Conservation (phyloP, 2,797 vertebrate species). For the Coreius guichenoti region DNA sequence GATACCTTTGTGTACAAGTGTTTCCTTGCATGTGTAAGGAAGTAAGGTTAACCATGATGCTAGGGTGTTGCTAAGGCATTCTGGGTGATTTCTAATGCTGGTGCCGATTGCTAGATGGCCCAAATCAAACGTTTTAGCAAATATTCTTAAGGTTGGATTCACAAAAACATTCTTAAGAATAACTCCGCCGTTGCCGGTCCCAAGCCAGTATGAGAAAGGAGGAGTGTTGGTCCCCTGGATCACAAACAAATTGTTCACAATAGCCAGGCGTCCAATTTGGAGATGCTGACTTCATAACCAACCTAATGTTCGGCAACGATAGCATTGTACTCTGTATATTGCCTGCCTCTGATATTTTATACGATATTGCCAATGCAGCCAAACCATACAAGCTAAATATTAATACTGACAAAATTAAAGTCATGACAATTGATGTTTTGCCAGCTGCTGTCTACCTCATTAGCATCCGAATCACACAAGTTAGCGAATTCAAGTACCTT, state of each 20-base stretch:
- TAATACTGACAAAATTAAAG: no score
- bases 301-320: not conserved
- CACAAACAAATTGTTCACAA: no score
- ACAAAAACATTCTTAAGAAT: not conserved
- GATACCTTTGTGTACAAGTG: slow-evolving; percentile 3
- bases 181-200: not conserved
- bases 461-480: no score
- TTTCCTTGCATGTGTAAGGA: not conserved
- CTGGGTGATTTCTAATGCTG: not conserved
- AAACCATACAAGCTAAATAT: no score
- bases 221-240: no score
- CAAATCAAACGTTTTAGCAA: not conserved
- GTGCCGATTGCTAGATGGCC: not conserved
- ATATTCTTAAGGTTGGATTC: not conserved
- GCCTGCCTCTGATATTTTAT: not conserved
- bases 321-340: no score
- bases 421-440: no score
- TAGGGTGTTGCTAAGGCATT: not conserved
- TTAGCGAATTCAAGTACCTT: no score
- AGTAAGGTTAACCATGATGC: not conserved
- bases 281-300: not conserved
- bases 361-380: not conserved
- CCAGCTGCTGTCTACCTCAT: no score
- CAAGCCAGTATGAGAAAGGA: not conserved
- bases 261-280: not conserved